Base-by-base conservation (phyloP, 2,113 vertebrate species). In the Paramisgurnus dabryanus region DNA sequence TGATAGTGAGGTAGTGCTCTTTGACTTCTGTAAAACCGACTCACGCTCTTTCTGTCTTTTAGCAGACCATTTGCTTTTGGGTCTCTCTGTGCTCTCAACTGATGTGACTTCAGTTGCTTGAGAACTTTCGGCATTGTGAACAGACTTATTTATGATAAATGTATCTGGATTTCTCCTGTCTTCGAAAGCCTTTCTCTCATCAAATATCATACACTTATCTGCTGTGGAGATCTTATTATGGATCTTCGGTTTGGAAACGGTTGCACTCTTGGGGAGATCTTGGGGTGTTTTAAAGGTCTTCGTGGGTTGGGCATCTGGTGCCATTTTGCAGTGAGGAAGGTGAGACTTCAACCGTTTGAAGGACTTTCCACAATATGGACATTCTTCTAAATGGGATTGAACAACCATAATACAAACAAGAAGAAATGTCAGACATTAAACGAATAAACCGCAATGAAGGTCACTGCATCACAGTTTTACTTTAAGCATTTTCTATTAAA, bases 271-370 rank as follows among this genome's bases (percentile, higher is more conserved):
- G 12, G 50, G 50, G 5, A 55, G 22, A 41, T 79, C 69, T 49
- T 50, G 45, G 39, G 83, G 43, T 1, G 77, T 67, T 76, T 80
- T 65, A 67, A 61, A 82, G 67, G n/a, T 83, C 10, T 80, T 63
- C 4, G 76, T 80, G 47, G 86, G 85, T 18, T 89, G 83, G 55
- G 45, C 3, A 47, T 41, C 47, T 43, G 61, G 81, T 11, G 84
- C 85, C 86, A 90, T 84, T 67, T 93, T 97, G 88, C 96, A 98
- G 72, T 96, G 87, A 4, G 95, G 94, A 67, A 98, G 89, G 74
- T 97, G 96, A 4, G 91, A 81, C 67, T 96, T 97, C 53, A 98
- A 87, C 69, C 96, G 90, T 81, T 96, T 96, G 90, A 94, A 98
- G 0, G 90, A 85, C 80, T 92, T 94, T 67, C 86, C 92, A 66